These are phyloP conservation scores for Cephus pygmeus DNA, from an alignment of 2,888 invertebrate genomes.

Conservation along the genomic window DNA sequence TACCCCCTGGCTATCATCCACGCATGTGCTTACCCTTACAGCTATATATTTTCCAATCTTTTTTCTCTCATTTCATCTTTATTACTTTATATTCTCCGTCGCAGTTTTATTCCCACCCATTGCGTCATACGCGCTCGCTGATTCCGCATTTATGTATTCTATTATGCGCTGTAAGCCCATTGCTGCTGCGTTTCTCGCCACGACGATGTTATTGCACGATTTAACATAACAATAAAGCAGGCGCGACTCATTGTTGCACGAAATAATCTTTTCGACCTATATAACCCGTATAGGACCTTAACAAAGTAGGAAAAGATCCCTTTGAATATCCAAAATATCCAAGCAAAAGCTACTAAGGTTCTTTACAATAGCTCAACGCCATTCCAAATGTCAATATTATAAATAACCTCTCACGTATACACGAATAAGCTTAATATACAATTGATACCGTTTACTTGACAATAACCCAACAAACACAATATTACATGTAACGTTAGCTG, in stretches of 20 bases:
- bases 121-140: constrained; percentile 28
- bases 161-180: constrained; percentile 41
- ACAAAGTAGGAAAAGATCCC: background rate
- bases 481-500: too few species aligned
- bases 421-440: background rate
- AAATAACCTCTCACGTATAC: background rate
- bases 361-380: background rate
- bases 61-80: background rate
- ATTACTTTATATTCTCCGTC: background rate
- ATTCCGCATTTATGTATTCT: constrained; percentile 49
- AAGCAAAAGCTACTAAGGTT: background rate
- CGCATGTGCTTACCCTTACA: background rate
- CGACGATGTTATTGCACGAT: constrained; percentile 40
- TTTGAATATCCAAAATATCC: background rate
- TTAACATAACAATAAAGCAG: constrained; percentile 49
- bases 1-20: background rate
- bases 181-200: constrained; percentile 22
- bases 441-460: too few species aligned
- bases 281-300: background rate
- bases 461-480: too few species aligned
- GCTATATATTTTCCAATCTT: background rate
- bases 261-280: background rate
- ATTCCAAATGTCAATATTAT: background rate
- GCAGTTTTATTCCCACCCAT: constrained; percentile 5
- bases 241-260: constrained; percentile 38